These are phyloP conservation scores for Synanthedon myopaeformis DNA, from an alignment of 2,888 invertebrate genomes.

Conservation along the genomic window DNA sequence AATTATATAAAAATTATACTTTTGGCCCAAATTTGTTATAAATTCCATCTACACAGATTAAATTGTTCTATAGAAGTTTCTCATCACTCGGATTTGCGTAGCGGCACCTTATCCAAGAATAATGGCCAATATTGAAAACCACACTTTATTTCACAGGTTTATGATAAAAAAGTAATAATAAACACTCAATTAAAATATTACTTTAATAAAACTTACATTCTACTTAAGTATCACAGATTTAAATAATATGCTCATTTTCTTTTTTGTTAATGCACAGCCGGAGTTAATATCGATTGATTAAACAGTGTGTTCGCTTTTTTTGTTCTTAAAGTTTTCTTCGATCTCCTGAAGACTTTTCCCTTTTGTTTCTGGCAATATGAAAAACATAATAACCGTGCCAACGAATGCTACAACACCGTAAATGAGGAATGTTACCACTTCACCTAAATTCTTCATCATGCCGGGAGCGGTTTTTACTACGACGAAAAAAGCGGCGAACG, in stretches of 20 bases:
- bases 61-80: too few relatives aligned
- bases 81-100: too few relatives aligned
- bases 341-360: constrained; percentile 77
- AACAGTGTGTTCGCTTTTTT: constrained; percentile 27
- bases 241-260: constrained; percentile 30
- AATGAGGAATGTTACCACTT: constrained; percentile 72
- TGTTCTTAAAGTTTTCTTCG: constrained; percentile 67
- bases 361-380: constrained; percentile 77
- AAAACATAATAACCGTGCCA: constrained; percentile 70
- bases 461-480: constrained; percentile 77
- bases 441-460: constrained; percentile 69
- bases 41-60: too few relatives aligned
- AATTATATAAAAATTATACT: too few relatives aligned
- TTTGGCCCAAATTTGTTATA: too few relatives aligned
- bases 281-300: constrained; percentile 11
- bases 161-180: too few relatives aligned
- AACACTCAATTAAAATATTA: too few relatives aligned
- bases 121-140: too few relatives aligned
- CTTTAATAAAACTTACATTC: neutral
- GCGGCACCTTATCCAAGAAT: too few relatives aligned
- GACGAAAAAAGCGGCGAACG: constrained; percentile 73
- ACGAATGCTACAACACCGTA: constrained; percentile 71
- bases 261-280: neutral
- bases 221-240: constrained; percentile 57
- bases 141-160: too few relatives aligned